phyloP scores from a whole-genome alignment of 2,797 vertebrate species.

The Xyrichtys novacula region DNA sequence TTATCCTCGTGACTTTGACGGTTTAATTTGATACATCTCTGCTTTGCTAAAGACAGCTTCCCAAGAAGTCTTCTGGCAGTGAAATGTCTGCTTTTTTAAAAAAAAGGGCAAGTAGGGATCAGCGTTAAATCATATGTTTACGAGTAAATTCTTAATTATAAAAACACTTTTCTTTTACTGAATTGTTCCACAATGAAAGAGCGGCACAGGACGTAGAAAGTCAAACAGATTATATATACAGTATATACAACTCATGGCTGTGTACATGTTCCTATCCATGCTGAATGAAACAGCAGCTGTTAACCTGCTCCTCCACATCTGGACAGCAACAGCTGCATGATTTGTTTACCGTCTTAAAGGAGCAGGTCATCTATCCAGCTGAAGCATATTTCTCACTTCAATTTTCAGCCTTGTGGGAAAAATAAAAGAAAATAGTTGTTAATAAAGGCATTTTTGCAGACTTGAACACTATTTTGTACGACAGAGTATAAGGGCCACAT shows the following conservation, averaged over 20 bases:
- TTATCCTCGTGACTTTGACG: constrained; percentile 49
- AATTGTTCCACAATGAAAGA: background rate
- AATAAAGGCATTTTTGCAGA: background rate
- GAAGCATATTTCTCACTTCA: background rate
- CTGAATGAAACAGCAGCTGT: constrained; percentile 16
- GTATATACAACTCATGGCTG: background rate
- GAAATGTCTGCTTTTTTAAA: constrained; percentile 27
- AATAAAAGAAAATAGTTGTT: background rate
- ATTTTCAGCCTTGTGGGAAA: background rate
- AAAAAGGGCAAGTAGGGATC: constrained; percentile 33
- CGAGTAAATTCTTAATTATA: constrained; percentile 16
- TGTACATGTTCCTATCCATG: background rate
- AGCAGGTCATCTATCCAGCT: background rate
- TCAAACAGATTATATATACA: background rate
- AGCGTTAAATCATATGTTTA: constrained; percentile 28
- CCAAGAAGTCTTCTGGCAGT: constrained; percentile 42
- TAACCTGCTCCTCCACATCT: background rate
- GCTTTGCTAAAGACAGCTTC: constrained; percentile 43
- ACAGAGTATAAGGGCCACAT: too few relatives aligned
- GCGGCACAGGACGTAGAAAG: background rate
- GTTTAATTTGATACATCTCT: constrained; percentile 56
- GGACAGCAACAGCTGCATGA: background rate
- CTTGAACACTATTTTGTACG: too few relatives aligned
- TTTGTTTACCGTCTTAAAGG: background rate
- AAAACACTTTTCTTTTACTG: background rate